phyloP scores from a whole-genome alignment of 1,140 invertebrate species.

The Drosophila suzukii region DNA sequence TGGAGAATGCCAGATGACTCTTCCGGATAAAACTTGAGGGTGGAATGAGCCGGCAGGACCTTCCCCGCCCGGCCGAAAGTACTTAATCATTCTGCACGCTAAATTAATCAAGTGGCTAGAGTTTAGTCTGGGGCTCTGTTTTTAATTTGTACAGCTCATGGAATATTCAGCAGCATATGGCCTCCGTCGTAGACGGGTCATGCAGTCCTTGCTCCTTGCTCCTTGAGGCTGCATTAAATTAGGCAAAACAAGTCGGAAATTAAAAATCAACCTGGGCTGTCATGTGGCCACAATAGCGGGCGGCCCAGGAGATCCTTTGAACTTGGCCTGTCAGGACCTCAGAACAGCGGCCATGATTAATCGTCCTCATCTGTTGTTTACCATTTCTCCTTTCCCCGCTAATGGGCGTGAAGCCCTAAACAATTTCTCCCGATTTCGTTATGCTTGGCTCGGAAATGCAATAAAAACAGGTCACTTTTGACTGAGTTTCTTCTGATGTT shows the following conservation, averaged over 20 bases:
- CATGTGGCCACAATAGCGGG: constrained; percentile 52
- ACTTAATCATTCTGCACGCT: constrained; percentile 83
- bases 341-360: constrained; percentile 58
- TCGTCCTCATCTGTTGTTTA: constrained; percentile 75
- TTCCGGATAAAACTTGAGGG: constrained; percentile 27
- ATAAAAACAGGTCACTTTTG: constrained; percentile 1
- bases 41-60: constrained; percentile 12
- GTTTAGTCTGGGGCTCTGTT: constrained; percentile 55
- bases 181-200: constrained; percentile 31
- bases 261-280: constrained; percentile 68
- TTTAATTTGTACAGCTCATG: constrained; percentile 80
- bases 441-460: constrained; percentile 32
- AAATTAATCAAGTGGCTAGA: constrained; percentile 82
- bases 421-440: constrained; percentile 67
- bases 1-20: constrained; percentile 39
- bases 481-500: neutral
- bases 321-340: constrained; percentile 26
- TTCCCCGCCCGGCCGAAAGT: constrained; percentile 68
- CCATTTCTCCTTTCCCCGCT: constrained; percentile 59
- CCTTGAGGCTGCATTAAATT: constrained; percentile 72
- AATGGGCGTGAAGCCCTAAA: constrained; percentile 65
- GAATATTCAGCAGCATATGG: constrained; percentile 79
- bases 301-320: constrained; percentile 30
- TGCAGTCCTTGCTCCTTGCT: constrained; percentile 67
- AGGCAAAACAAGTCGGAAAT: constrained; percentile 75